Evolutionary conservation across 2,888 invertebrate species (phyloP), one percentile per base, ranked within the genome.

Genomic region (Dolichomitus sp.): DNA sequence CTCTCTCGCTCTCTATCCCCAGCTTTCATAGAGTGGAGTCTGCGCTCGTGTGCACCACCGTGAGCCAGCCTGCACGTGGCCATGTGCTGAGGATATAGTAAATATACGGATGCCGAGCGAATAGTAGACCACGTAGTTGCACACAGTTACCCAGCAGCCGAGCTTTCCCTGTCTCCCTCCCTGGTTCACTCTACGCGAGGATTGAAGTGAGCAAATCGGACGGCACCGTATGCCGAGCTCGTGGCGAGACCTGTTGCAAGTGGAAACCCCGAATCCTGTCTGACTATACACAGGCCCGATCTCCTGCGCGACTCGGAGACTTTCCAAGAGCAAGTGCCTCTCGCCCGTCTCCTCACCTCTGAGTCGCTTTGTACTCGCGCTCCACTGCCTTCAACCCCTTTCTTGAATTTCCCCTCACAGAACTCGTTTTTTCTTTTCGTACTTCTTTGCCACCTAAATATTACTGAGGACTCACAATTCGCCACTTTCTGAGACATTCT

Each of bases 201-300:
- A 86, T 85, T 79, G 83, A 84, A 84, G 83, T 81, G 84, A 77
- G 79, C 77, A 73, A 81, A 80, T 80, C 81, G 84, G 80, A 80
- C 80, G 83, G 83, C 73, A 59, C 59, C 59, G 59, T 50, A 69
- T 73, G 72, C 61, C 59, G 73, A 80, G 72, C 81, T 84, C 80
- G 85, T 77, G 83, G 84, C 81, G 90, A 87, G 90, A 92, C 92
- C 92, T 92, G 92, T 92, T 92, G 92, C 92, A 89, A 92, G 89
- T 91, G 81, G 88, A 91, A 92, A 91, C 88, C 87, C 90, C 91
- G 89, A 91, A 91, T 91, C 90, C 91, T 90, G 89, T 88, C 90
- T 86, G 89, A 90, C 90, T 92, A 88, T 89, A 89, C 89, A 88
- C 87, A 87, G 89, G 86, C 87, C 86, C 87, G 80, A 80, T 84